Evolutionary conservation across 92 coral and sea anemone genomes (phyloP), one percentile per base, ranked within the genome.

Genomic region (Meandrina meandrites): DNA sequence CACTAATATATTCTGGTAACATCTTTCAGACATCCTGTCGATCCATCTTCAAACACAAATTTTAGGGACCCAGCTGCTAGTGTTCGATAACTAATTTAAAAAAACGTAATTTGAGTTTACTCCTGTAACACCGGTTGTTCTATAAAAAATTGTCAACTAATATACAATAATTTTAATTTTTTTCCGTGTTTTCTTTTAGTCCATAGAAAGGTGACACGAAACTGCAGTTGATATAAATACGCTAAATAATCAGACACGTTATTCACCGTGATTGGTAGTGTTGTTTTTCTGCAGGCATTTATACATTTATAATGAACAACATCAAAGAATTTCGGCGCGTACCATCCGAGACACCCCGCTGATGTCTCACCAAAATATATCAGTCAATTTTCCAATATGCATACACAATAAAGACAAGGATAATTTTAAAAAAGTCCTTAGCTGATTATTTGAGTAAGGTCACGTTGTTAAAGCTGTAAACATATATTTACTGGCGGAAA

Each of bases 311-410:
- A 64, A 28, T 28, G 31, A 8, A 22, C 31, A 64, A 64, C 30
- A 24, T 64, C 76, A 71, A 35, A 71, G 42, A 71, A 71, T 71
- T 31, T n/a, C 42, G 76, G 76, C 76, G 47, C 76, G 24, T 71
- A 9, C 24, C 76, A n/a, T 35, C 34, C 9, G 24, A 32, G 76
- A 34, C 48, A 71, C 11, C 76, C 48, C 24, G 76, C 76, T 71
- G 76, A 71, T 19, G 22, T 32, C 19, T 35, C 32, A 24, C 17
- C 76, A 71, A 71, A 35, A 71, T 35, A 32, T 34, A 30, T 71
- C 76, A 32, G 22, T 21, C 11, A 71, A 71, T 71, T 71, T 71
- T 15, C 76, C 35, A 71, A 70, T 71, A 35, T 71, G 10, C 42
- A 71, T 71, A 47, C 76, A 15, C 34, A 71, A 71, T 7, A 18